Base-by-base conservation (phyloP, 2,888 invertebrate species). In the Spodoptera littoralis region DNA sequence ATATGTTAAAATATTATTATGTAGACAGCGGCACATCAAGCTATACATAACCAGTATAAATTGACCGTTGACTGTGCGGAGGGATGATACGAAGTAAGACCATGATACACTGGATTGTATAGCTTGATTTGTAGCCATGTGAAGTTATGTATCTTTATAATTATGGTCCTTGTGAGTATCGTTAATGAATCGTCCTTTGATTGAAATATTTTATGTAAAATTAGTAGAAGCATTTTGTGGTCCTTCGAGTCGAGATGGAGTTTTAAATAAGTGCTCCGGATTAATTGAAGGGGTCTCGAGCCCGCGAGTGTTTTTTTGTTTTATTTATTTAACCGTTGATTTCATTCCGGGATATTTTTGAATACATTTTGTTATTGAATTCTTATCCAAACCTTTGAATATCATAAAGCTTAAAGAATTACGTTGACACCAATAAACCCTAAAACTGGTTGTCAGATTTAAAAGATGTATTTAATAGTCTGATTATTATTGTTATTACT, bases 171-270 rank as follows among this genome's bases (percentile, higher is more conserved):
- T 47, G 63, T 46, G 22, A 45, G 62, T 64, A 60, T 80, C 73
- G 75, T 78, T 77, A 80, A 78, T 76, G 56, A 68, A 68, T 79
- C 71, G 73, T 77, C 65, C 60, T 55, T 63, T 57, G 67, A 80
- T 70, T 83, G 81, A 69, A 79, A 80, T 1, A 18, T 18, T 18
- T 18, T 18, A 79, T 76, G 78, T 72, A 81, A 83, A 84, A 80
- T 77, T 44, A 70, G 74, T 76, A 77, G 80, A 72, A 68, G 63
- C 48, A 65, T 66, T 74, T 62, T 57, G 62, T 57, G 73, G 70
- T 67, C 54, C 59, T 48, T 45, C 18, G 56, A 68, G 50, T 6
- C 58, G 18, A 18, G 18, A 2, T 18, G 48, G 54, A 18, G 53
- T 65, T 63, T 52, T 53, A 49, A 27, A 67, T 68, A 75, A 74